phyloP scores from a whole-genome alignment of 2,113 vertebrate genomes.

The Hymenochirus boettgeri region DNA sequence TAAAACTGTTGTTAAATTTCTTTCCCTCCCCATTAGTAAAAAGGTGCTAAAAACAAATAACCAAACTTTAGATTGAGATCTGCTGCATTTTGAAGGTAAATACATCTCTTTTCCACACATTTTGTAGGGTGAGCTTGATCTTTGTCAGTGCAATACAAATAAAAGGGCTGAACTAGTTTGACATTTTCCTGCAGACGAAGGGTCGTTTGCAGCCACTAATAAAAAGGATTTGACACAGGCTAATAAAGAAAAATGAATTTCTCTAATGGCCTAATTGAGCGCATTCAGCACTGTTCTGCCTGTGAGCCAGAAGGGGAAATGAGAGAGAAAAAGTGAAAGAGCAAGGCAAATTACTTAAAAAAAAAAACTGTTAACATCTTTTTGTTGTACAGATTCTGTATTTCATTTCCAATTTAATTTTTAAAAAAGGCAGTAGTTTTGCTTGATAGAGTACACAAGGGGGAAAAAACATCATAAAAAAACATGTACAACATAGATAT shows the following conservation, averaged over 20 bases:
- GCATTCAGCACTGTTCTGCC: conserved; percentile 59
- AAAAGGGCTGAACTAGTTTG: conserved; percentile 63
- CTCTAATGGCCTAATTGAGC: conserved; percentile 69
- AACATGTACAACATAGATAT: too few species aligned
- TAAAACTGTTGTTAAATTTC: too few species aligned
- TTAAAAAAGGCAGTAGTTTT: too few species aligned
- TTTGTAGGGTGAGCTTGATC: conserved; percentile 55
- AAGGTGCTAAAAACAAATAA: not conserved
- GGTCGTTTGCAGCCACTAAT: conserved; percentile 69
- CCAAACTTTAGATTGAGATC: not conserved
- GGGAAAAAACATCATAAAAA: too few species aligned
- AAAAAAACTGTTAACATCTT: conserved; percentile 6
- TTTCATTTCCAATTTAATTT: conserved; percentile 26
- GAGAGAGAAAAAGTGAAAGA: not conserved
- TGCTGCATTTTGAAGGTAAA: conserved; percentile 22
- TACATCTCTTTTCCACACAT: conserved; percentile 23
- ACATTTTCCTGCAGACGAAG: conserved; percentile 72
- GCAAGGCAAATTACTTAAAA: not conserved
- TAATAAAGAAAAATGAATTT: conserved; percentile 78
- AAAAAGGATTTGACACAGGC: conserved; percentile 70
- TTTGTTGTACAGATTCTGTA: conserved; percentile 16
- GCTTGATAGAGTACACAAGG: too few species aligned
- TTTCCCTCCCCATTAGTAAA: too few species aligned
- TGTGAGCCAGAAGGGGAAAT: conserved; percentile 41
- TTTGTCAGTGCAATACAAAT: conserved; percentile 61